Base-by-base conservation (phyloP, 2,888 invertebrate genomes). In the Ophion ventricosus region DNA sequence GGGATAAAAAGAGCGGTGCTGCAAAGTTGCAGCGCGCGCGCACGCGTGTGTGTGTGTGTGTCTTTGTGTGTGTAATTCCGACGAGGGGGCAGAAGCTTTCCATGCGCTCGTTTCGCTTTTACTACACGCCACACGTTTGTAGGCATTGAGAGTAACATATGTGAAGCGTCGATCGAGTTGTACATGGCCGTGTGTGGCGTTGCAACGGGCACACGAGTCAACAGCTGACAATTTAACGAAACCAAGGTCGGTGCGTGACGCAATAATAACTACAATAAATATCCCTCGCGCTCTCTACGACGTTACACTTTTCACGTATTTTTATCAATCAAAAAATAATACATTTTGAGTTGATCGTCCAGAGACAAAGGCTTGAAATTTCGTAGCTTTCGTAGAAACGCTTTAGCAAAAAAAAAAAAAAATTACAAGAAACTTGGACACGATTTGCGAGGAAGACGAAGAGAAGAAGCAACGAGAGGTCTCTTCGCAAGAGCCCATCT, bases 151-250 rank as follows among this genome's bases (percentile, higher is more conserved):
- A 40, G 56, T 25, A 57, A 57, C 40, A 8, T 23, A 57, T 20
- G 67, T 29, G 26, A 23, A n/a, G 25, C 23, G 25, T 59, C 64
- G 26, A 75, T 75, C 57, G 43, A 14, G 80, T 63, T 43, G 17
- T 64, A 20, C 54, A 56, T 61, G 54, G 26, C 63, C 75, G 25
- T 57, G 56, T 59, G 10, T n/a, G n/a, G 57, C 77, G 35, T 75
- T n/a, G 54, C 35, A 25, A 40, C 29, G 72, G 78, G 77, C 85
- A 54, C 40, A 49, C 14, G 57, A 86, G 73, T 78, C 82, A 76
- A 82, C 83, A 85, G 80, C 82, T 87, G 87, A 86, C 85, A 83
- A 75, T 82, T 84, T 80, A 67, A 83, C 82, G 29, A 35, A 40
- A 87, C 80, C 88, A 88, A 88, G 87, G 82, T 61, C 78, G 35